These are phyloP conservation scores for Psophia crepitans DNA, from an alignment of 2,113 vertebrate genomes.

Conservation along the genomic window DNA sequence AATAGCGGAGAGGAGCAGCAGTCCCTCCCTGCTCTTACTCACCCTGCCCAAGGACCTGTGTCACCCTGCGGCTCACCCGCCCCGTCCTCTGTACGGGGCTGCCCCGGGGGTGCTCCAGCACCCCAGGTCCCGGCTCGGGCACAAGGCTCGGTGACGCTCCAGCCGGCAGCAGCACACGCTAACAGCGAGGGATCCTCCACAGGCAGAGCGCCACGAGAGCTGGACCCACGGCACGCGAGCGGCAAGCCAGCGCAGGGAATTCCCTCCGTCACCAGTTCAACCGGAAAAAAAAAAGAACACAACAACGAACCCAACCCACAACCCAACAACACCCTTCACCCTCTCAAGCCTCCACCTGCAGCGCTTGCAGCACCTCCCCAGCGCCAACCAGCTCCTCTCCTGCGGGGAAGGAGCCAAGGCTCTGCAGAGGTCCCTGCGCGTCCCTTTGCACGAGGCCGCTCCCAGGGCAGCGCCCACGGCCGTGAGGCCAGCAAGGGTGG, in stretches of 20 bases:
- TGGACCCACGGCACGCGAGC: neutral
- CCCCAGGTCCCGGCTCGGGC: neutral
- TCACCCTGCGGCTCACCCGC: neutral
- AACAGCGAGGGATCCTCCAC: neutral
- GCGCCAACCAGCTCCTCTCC: neutral
- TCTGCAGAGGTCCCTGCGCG: neutral
- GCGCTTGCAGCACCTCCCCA: neutral
- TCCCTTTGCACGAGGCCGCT: neutral
- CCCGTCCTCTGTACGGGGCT: neutral
- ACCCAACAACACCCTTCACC: neutral
- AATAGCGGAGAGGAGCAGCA: constrained; percentile 37
- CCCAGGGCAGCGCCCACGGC: neutral
- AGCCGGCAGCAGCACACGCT: neutral
- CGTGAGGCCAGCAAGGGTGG: neutral
- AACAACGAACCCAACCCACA: neutral
- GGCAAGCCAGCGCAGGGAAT: constrained; percentile 32
- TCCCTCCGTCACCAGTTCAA: constrained; percentile 23
- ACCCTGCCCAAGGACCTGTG: constrained; percentile 1
- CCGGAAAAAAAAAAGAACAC: neutral
- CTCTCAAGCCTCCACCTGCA: constrained; percentile 3
- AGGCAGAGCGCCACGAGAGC: neutral
- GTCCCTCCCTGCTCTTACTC: constrained; percentile 45
- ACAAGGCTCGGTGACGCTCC: neutral
- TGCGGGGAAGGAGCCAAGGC: neutral
- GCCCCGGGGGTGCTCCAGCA: neutral